Evolutionary conservation across 2,888 invertebrate species (phyloP), one percentile per base, ranked within the genome.

Genomic region (Patella ulyssiponensis): DNA sequence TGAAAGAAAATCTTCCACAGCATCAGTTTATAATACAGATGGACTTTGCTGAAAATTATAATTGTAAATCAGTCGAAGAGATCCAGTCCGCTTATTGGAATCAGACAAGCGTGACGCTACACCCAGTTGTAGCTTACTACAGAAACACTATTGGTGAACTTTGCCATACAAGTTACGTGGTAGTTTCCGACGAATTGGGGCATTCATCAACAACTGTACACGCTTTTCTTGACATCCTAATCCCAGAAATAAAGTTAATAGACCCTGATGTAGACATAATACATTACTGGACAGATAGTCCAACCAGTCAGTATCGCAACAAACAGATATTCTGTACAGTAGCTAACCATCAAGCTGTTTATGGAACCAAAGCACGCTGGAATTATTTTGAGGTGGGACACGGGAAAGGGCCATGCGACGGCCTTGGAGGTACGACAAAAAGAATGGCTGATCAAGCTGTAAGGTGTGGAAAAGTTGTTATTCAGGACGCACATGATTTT

Each of bases 81-180:
- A 75, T 85, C 7, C 83, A 83, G 73, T 74, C 75, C n/a, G 80
- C 82, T 0, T 81, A 84, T 69, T 81, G 80, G 81, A 81, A 80
- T 74, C 17, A 53, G n/a, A 77, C 64, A n/a, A 56, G 74, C 4
- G 76, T 82, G 1, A 83, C 80, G 1, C 74, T 85, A 14, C 83
- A 85, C 51, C 84, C 84, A 53, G 71, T 78, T 44, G 83, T 84
- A 7, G 51, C 77, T 1, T 83, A 80, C 69, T 75, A 56, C 27
- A 77, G 56, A 54, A 53, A 70, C 20, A 11, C 17, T 2, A 73
- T 33, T 3, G 33, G 52, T 23, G 51, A 23, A 2, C 23, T 54
- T 5, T 14, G 71, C 1, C 79, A 81, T 64, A 76, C 58, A 51
- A 80, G 76, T 69, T 74, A 51, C 27, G 79, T 82, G 0, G 69